A percentile compares a stretch with the other conserved stretches of the same genome.
phyloP scores from a whole-genome alignment of 2,797 vertebrate species.

The Hypotaenidia okinawae region DNA sequence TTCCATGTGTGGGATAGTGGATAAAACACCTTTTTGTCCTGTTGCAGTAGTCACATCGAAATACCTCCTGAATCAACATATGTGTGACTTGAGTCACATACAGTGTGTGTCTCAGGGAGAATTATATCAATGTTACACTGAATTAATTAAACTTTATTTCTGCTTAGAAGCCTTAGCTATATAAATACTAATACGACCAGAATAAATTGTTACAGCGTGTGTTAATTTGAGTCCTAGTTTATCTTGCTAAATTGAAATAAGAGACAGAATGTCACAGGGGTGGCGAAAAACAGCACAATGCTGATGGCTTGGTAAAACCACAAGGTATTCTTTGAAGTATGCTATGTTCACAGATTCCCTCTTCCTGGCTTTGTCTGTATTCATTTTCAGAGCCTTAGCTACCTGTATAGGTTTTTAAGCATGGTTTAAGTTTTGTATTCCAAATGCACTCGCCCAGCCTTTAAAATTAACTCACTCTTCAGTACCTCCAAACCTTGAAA shows the following conservation, averaged over 20 bases:
- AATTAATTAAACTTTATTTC: neutral
- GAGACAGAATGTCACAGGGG: neutral
- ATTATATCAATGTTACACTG: neutral
- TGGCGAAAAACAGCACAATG: neutral
- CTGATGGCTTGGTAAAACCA: neutral
- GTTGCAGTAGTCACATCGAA: neutral
- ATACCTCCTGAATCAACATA: too few species aligned
- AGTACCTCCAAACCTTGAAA: neutral
- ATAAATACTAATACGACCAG: neutral
- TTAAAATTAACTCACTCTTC: neutral
- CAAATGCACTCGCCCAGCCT: neutral
- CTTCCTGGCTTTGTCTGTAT: neutral
- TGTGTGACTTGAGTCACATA: too few species aligned
- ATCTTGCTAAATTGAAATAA: neutral
- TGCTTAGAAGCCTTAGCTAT: neutral
- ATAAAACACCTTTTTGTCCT: neutral
- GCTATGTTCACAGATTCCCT: neutral
- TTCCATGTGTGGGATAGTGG: neutral
- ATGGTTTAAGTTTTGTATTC: neutral
- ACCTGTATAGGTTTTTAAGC: neutral
- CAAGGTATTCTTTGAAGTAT: neutral
- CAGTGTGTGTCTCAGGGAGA: neutral
- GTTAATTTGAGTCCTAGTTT: neutral
- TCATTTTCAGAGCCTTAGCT: neutral
- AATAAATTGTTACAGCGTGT: neutral